Base-by-base conservation (phyloP, 2,113 vertebrate genomes). In the Ophthalmolycus amberensis region DNA sequence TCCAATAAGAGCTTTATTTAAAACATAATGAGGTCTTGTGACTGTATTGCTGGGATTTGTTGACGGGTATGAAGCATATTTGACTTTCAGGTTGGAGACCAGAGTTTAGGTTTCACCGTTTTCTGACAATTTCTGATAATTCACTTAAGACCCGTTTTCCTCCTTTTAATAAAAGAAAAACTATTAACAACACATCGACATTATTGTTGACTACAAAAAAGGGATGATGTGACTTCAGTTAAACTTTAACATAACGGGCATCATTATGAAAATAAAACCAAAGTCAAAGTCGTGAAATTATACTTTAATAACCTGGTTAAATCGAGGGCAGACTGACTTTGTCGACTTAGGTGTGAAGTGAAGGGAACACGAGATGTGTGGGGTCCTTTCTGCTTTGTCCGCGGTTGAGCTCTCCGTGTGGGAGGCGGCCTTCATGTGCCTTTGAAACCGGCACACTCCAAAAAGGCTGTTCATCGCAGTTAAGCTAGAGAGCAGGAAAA, bases 391-490 rank as follows among this genome's bases (percentile, higher is more conserved):
- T 48, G 46, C 69, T 74, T 80, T 83, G 70, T 83, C 77, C 38
- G 29, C 42, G 7, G 50, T 18, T 64, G 40, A 48, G 48, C 79
- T 79, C 56, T 80, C 12, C 1, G 29, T 80, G 92, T 92, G 80
- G 86, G 91, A 81, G 84, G 82, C 18, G 68, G 68, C 86, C 89
- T 92, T 89, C 75, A 20, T 56, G 69, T 64, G 67, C 79, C 46
- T 81, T 77, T 88, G 64, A 90, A 92, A 85, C 68, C 71, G 75
- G 65, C 52, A 40, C 22, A 76, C 40, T 79, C 67, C 25, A 90
- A 80, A 90, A 91, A 78, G 78, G 29, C 82, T 80, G 84, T 90
- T 91, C 69, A 85, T 38, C 0, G 44, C 77, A 74, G 75, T 58
- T 60, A 75, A 27, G 70, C 37, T 68, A 20, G 48, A 77, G 62